Base-by-base conservation (phyloP, 2,797 vertebrate genomes). In the Sciurus vulgaris region DNA sequence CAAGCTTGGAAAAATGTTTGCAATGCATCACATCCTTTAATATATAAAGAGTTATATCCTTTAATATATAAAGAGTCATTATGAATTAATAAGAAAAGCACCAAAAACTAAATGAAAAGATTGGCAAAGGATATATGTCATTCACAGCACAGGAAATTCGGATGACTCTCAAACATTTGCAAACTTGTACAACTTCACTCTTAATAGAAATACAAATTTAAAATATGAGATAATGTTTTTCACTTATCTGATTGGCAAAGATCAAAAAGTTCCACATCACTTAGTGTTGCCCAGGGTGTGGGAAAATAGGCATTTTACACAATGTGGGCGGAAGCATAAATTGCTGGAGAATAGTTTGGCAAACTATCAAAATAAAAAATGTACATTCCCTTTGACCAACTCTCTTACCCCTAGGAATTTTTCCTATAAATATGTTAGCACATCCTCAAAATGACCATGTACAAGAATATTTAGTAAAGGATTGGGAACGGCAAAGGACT, bases 11-110 rank as follows among this genome's bases (percentile, higher is more conserved):
- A 17, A 86, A 86, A 49, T 90, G 38, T 54, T 93, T 85, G 17
- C 17, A 74, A 35, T 18, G 86, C 22, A 20, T 79, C 0, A 6
- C 33, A 35, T 22, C 20, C 54, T 56, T 56, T 56, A 20, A 7
- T 56, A 56, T 56, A 10, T 10, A 47, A 79, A 70, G 30, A 90
- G n/a, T 22, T 9, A 33, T 44, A 77, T 77, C 84, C 30, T 90
- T 88, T 92, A 89, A 63, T 93, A 89, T 73, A 22, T 65, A 59
- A 61, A 89, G 63, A 96, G 54, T 24, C 30, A 69, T 84, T 76
- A 72, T 72, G 88, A 95, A 93, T 96, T 56, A 93, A 28, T 56
- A 93, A 87, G 41, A 86, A 89, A 83, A 70, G 70, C 17, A 41
- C 11, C n/a, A 92, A 51, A 9, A 91, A 17, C 8, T 20, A 30